phyloP scores from a whole-genome alignment of 2,888 invertebrate species.

The Drosophila leonis region DNA sequence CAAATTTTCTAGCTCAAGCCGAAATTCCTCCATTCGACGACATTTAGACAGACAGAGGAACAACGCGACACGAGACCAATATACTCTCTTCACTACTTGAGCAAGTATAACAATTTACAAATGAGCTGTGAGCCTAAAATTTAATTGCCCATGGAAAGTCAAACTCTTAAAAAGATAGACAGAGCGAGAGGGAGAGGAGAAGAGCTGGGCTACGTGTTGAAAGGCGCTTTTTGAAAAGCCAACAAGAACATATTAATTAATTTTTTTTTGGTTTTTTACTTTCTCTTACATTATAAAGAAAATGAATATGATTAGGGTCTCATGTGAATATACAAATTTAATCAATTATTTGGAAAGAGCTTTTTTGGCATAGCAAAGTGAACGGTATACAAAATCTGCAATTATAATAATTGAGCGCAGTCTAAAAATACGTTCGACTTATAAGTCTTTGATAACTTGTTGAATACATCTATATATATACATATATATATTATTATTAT shows the following conservation, averaged over 20 bases:
- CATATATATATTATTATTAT: background rate
- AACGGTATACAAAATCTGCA: background rate
- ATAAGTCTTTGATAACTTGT: background rate
- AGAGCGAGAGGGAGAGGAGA: background rate
- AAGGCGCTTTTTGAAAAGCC: conserved; percentile 3
- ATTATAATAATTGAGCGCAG: background rate
- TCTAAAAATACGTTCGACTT: background rate
- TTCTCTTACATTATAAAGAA: background rate
- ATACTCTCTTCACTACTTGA: background rate
- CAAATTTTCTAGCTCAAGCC: background rate
- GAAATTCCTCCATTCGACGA: background rate
- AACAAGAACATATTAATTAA: conserved; percentile 9
- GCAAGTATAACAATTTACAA: background rate
- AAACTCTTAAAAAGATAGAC: background rate
- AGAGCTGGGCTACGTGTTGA: conserved; percentile 4
- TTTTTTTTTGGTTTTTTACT: background rate
- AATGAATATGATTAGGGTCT: background rate
- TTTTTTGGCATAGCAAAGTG: background rate
- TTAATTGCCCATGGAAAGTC: conserved; percentile 1
- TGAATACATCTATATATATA: background rate
- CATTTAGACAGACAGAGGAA: background rate
- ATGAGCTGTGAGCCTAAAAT: conserved; percentile 6
- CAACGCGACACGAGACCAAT: background rate
- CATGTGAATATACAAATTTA: background rate
- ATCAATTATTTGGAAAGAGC: background rate